Conservation (phyloP, 2,797 vertebrate species). For the Brachyalestes nurse region DNA sequence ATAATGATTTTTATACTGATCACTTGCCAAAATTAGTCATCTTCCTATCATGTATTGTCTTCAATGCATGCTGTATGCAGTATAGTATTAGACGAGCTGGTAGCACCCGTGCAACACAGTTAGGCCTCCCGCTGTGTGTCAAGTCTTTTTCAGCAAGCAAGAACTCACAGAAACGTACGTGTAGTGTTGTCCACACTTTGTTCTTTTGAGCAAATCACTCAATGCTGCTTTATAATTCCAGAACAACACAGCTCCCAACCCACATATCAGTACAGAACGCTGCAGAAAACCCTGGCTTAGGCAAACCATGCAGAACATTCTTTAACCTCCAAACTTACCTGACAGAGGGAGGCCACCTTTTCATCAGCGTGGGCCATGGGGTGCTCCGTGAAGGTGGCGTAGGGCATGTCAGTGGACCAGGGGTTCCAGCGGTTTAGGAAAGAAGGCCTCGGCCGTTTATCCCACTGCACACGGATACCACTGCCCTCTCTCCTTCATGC, state of each 20-base stretch:
- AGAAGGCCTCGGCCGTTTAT: conserved; percentile 88
- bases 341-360: conserved; percentile 91
- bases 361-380: conserved; percentile 91
- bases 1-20: too few relatives aligned
- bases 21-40: neutral
- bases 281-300: neutral
- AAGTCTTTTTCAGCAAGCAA: neutral
- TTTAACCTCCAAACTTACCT: conserved; percentile 71
- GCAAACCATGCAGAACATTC: neutral
- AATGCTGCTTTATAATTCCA: neutral
- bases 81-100: too few relatives aligned
- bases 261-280: neutral
- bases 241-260: neutral
- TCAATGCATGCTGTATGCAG: neutral
- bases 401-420: conserved; percentile 93
- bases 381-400: conserved; percentile 90
- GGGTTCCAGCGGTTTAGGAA: conserved; percentile 96
- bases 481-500: conserved; percentile 85
- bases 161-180: neutral
- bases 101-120: neutral
- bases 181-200: too few relatives aligned
- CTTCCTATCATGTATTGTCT: neutral
- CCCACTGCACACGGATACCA: conserved; percentile 93
- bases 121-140: neutral
- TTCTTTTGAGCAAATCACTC: neutral